phyloP scores from a whole-genome alignment of 2,113 vertebrate genomes.

The Thermophis baileyi region DNA sequence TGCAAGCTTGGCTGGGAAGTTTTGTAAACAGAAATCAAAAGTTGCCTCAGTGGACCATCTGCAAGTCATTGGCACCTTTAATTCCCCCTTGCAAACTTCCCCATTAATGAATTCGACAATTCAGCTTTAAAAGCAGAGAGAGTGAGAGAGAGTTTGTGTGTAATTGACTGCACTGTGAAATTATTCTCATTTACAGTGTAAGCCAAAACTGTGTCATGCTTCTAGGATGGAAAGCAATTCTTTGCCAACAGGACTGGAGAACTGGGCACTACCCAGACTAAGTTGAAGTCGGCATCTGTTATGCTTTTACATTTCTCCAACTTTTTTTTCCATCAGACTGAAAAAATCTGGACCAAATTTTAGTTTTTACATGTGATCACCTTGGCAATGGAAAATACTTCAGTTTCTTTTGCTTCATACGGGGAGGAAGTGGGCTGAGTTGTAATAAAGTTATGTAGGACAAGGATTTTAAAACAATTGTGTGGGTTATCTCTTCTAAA shows the following conservation, averaged over 20 bases:
- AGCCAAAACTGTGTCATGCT: not conserved
- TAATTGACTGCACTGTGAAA: not conserved
- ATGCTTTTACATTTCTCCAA: not conserved
- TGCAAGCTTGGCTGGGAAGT: slow-evolving; percentile 28
- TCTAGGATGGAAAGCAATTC: not conserved
- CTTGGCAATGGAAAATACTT: slow-evolving; percentile 4
- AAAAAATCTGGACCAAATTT: not conserved
- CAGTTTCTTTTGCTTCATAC: not conserved
- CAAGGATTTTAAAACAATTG: not conserved
- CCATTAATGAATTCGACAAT: not conserved
- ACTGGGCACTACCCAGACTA: not conserved
- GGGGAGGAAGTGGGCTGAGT: not conserved
- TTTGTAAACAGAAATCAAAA: not conserved
- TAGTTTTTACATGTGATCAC: not conserved
- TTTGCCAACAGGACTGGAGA: not conserved
- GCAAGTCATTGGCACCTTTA: slow-evolving; percentile 12
- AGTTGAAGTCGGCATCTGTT: not conserved
- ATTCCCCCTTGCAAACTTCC: not conserved
- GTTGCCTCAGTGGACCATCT: slow-evolving; percentile 10
- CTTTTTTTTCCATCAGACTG: not conserved
- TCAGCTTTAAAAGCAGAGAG: not conserved
- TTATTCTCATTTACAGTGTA: not conserved
- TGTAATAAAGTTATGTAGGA: not conserved
- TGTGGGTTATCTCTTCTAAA: not conserved
- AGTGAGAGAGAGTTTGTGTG: no score